Conservation (phyloP, 2,888 invertebrate species). For the Geophilus truncorum region DNA sequence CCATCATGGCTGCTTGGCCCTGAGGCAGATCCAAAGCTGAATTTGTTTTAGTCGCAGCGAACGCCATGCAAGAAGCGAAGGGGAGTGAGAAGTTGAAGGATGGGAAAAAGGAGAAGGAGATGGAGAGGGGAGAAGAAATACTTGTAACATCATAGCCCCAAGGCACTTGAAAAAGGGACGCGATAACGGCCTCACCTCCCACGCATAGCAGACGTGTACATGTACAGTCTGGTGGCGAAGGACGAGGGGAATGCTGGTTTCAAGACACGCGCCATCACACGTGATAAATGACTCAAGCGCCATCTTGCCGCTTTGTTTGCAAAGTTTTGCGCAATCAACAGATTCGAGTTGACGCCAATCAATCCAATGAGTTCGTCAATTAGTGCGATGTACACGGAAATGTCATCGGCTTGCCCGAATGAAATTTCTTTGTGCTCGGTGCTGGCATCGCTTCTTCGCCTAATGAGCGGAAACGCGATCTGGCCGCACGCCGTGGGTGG, state of each 20-base stretch:
- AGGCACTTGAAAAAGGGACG: slow-evolving; percentile 2
- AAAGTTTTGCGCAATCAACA: not conserved
- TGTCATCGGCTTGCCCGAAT: not conserved
- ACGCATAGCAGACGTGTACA: not conserved
- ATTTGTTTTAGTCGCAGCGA: slow-evolving; percentile 6
- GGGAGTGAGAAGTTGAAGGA: slow-evolving; percentile 12
- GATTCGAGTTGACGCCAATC: not conserved
- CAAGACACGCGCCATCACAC: slow-evolving; percentile 27
- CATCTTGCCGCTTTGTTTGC: slow-evolving; percentile 1
- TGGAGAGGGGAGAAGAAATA: not conserved
- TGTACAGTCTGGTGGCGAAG: not conserved
- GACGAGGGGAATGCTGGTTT: not conserved
- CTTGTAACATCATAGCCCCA: not conserved
- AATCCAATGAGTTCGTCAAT: not conserved
- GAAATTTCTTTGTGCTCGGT: slow-evolving; percentile 10
- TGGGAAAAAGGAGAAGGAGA: not conserved
- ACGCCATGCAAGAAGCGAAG: slow-evolving; percentile 11
- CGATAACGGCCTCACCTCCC: slow-evolving; percentile 27
- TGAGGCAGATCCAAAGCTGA: not conserved
- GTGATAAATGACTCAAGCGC: not conserved
- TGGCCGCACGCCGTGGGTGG: slow-evolving; percentile 24
- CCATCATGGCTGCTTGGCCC: not conserved
- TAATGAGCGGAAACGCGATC: slow-evolving; percentile 23
- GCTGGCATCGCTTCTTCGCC: not conserved
- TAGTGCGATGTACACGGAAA: not conserved